phyloP scores from a whole-genome alignment of 2,113 vertebrate species.

The Abramis brama region DNA sequence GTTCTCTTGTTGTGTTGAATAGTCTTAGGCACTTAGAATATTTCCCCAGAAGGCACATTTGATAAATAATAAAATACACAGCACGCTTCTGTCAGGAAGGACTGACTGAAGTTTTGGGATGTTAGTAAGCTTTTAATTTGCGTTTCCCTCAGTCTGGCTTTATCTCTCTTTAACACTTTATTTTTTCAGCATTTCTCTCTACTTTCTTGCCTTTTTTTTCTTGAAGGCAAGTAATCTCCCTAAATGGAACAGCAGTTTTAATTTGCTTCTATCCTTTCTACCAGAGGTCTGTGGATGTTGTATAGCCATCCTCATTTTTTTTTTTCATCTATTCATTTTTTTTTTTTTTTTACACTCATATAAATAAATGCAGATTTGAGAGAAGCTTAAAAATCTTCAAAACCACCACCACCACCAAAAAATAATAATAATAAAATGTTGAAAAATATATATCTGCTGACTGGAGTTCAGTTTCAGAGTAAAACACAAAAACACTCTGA shows the following conservation, averaged over 20 bases:
- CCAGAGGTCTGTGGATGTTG: constrained; percentile 16
- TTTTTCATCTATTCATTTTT: not conserved
- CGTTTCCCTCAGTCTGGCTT: constrained; percentile 36
- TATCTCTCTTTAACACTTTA: constrained; percentile 51
- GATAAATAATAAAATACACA: constrained; percentile 66
- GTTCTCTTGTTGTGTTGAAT: constrained; percentile 53
- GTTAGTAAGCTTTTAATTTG: constrained; percentile 74
- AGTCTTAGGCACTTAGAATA: constrained; percentile 61
- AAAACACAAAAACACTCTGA: constrained; percentile 1
- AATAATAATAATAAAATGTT: not conserved
- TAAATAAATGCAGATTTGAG: constrained; percentile 27
- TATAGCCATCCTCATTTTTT: constrained; percentile 33
- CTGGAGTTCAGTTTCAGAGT: not conserved
- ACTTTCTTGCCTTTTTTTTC: constrained; percentile 12
- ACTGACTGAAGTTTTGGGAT: constrained; percentile 59
- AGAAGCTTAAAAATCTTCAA: not conserved
- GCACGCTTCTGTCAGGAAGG: constrained; percentile 60
- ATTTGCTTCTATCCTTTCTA: constrained; percentile 34
- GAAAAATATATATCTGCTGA: constrained; percentile 6
- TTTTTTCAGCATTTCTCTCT: constrained; percentile 19
- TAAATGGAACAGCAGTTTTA: constrained; percentile 24
- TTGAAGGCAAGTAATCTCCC: constrained; percentile 38
- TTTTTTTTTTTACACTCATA: not conserved
- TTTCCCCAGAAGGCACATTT: constrained; percentile 61
- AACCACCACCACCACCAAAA: not conserved